A percentile compares a stretch with the other conserved stretches of the same genome.
phyloP scores from a whole-genome alignment of 64 coral and sea anemone genomes.

The Hydrozoanthus tunicans region DNA sequence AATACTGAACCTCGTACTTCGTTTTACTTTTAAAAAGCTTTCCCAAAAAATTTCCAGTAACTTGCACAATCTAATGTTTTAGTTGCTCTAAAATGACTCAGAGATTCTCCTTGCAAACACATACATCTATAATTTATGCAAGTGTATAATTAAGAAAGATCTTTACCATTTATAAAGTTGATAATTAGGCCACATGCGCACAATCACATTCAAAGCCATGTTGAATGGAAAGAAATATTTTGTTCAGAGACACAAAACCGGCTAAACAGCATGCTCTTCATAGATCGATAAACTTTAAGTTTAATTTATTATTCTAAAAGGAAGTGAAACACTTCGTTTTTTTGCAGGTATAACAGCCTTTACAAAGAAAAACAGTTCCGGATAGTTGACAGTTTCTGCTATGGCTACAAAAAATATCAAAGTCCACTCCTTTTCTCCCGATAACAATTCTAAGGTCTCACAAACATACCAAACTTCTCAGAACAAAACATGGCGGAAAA shows the following conservation, averaged over 20 bases:
- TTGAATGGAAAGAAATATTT: not conserved
- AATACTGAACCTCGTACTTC: too few species aligned
- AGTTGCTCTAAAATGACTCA: not conserved
- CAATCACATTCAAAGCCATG: not conserved
- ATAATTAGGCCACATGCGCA: not conserved
- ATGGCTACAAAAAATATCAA: constrained; percentile 22
- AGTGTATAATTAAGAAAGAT: not conserved
- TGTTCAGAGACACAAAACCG: not conserved
- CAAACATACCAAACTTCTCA: not conserved
- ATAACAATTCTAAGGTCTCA: not conserved
- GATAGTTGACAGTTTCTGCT: too few species aligned
- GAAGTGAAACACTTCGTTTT: too few species aligned
- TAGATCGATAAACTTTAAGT: too few species aligned
- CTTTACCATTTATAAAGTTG: not conserved
- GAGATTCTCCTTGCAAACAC: not conserved
- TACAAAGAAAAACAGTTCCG: too few species aligned
- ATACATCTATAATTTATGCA: not conserved
- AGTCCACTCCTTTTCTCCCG: not conserved
- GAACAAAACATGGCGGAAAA: not conserved
- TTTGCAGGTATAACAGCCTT: too few species aligned
- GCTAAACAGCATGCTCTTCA: not conserved
- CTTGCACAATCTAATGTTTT: too few species aligned
- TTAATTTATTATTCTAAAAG: too few species aligned
- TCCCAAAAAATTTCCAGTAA: too few species aligned
- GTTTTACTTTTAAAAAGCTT: too few species aligned